Percentiles rank a stretch among this genome's conserved stretches.
Conservation (phyloP, 2,888 invertebrate species). For the Leucophenga maculata region DNA sequence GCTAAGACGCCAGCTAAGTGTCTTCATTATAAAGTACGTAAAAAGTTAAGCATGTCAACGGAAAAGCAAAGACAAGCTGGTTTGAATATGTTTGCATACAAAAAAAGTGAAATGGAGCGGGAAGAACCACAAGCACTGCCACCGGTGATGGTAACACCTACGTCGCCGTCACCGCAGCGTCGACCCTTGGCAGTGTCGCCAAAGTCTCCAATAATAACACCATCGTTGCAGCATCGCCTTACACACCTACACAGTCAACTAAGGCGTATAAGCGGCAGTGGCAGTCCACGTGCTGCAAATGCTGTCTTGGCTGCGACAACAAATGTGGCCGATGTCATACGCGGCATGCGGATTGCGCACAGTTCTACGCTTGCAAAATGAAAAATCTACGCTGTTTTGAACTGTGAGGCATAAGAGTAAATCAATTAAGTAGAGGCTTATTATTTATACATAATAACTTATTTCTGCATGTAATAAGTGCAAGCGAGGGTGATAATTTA, state of each 20-base stretch:
- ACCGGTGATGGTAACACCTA: constrained; percentile 1
- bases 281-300: constrained; percentile 44
- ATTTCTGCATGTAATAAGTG: too few relatives aligned
- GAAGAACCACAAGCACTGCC: not conserved
- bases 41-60: not conserved
- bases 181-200: not conserved
- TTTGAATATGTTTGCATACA: not conserved
- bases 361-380: too few relatives aligned
- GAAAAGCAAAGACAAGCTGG: not conserved
- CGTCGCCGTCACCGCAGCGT: constrained; percentile 7
- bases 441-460: too few relatives aligned
- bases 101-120: not conserved
- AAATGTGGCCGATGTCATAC: constrained; percentile 59
- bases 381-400: too few relatives aligned
- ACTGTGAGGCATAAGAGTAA: too few relatives aligned
- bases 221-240: not conserved
- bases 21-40: constrained; percentile 7
- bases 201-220: not conserved
- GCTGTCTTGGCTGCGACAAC: constrained; percentile 52
- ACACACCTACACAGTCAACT: not conserved
- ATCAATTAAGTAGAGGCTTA: too few relatives aligned
- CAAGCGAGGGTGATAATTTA: too few relatives aligned
- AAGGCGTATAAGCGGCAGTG: constrained; percentile 12
- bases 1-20: constrained; percentile 44
- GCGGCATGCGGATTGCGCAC: constrained; percentile 40